Percentiles rank a stretch among this genome's conserved stretches.
Evolutionary conservation across 2,888 invertebrate species (phyloP).

Genomic region (Tetheella fluctuosa): DNA sequence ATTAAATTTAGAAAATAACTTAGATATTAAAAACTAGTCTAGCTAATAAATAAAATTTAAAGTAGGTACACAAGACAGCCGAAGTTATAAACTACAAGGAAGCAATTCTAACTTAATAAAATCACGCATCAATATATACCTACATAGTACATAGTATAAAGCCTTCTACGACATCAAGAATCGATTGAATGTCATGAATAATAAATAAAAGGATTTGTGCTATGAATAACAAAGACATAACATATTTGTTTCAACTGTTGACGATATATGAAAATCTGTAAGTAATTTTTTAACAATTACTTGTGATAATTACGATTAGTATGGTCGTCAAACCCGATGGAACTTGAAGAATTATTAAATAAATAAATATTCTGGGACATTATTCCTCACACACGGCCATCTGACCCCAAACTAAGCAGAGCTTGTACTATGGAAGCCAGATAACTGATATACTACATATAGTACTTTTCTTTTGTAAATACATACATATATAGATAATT

Average conservation of each 20-base stretch:
- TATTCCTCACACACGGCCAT: too few relatives aligned
- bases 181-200: conserved; percentile 17
- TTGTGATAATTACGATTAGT: conserved; percentile 3
- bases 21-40: too few relatives aligned
- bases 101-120: neutral
- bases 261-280: neutral
- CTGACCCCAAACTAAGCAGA: too few relatives aligned
- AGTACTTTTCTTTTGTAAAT: too few relatives aligned
- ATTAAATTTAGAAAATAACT: too few relatives aligned
- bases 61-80: too few relatives aligned
- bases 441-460: too few relatives aligned
- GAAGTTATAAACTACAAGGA: too few relatives aligned
- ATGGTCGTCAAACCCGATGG: neutral
- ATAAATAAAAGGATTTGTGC: conserved; percentile 16
- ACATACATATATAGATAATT: too few relatives aligned
- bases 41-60: neutral
- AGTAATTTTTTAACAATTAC: neutral
- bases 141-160: neutral
- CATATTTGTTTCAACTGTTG: neutral
- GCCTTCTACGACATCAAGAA: conserved; percentile 15
- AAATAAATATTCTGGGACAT: too few relatives aligned
- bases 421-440: too few relatives aligned
- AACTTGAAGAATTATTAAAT: neutral
- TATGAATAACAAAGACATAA: conserved; percentile 4
- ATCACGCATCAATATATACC: neutral